Conservation (phyloP, 2,797 vertebrate species). For the Pempheris klunzingeri region DNA sequence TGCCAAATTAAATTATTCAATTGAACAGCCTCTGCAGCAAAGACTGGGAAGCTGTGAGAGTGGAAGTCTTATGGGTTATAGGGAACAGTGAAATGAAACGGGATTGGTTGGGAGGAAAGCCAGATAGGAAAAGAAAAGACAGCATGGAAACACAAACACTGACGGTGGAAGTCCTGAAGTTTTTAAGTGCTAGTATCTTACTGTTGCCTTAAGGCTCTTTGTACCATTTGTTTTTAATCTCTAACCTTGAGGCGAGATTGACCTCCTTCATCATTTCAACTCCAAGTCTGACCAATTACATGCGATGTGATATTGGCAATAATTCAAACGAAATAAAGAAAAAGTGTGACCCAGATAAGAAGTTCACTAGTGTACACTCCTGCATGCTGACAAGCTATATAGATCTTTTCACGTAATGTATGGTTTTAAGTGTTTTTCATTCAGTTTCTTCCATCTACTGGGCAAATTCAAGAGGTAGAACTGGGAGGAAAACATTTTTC, state of each 20-base stretch:
- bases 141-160: neutral
- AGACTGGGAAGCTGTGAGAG: slow-evolving; percentile 17
- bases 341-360: neutral
- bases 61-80: slow-evolving; percentile 7
- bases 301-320: slow-evolving; percentile 3
- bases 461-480: slow-evolving; percentile 1
- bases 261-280: slow-evolving; percentile 5
- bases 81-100: slow-evolving; percentile 14
- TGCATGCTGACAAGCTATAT: neutral
- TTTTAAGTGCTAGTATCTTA: neutral
- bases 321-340: neutral
- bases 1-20: slow-evolving; percentile 54
- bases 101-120: slow-evolving; percentile 13
- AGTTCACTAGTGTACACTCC: neutral
- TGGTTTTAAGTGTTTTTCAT: slow-evolving; percentile 11
- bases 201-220: slow-evolving; percentile 18
- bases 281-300: neutral
- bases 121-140: slow-evolving; percentile 24
- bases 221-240: slow-evolving; percentile 34
- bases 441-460: neutral
- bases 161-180: slow-evolving; percentile 12
- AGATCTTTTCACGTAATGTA: neutral
- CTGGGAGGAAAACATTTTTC: slow-evolving; percentile 1
- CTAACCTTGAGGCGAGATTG: slow-evolving; percentile 1
- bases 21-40: slow-evolving; percentile 33